phyloP scores from a whole-genome alignment of 1,140 invertebrate genomes.

The Arion vulgaris region DNA sequence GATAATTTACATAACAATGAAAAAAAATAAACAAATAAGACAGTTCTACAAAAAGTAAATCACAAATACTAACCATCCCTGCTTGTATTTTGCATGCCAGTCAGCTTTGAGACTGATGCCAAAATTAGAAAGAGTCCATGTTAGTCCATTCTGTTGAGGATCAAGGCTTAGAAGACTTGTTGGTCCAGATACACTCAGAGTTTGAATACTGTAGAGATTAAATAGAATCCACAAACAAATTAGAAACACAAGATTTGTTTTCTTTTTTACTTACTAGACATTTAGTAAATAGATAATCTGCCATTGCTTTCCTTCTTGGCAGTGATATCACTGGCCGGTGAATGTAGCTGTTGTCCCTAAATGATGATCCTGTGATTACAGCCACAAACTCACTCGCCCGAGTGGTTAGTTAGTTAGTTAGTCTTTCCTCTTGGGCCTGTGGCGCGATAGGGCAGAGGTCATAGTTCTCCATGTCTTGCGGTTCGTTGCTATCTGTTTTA shows the following conservation, averaged over 20 bases:
- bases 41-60: too few species aligned
- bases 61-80: slow-evolving; percentile 28
- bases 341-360: too few species aligned
- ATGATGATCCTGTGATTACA: background rate
- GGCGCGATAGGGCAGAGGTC: too few species aligned
- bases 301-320: too few species aligned
- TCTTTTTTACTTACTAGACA: too few species aligned
- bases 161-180: slow-evolving; percentile 4
- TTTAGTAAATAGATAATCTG: too few species aligned
- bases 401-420: too few species aligned
- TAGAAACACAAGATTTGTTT: background rate
- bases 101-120: slow-evolving; percentile 30
- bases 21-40: background rate
- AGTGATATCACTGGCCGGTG: too few species aligned
- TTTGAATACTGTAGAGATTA: slow-evolving; percentile 25
- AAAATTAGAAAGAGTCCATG: slow-evolving; percentile 18
- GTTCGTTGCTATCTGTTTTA: too few species aligned
- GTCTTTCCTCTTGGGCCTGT: too few species aligned
- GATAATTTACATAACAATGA: background rate
- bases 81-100: slow-evolving; percentile 33
- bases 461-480: too few species aligned
- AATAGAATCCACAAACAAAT: background rate
- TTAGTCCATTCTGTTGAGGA: slow-evolving; percentile 15
- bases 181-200: background rate
- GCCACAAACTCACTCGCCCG: too few species aligned